These are phyloP conservation scores for Watsonalla cultraria DNA, from an alignment of 2,888 invertebrate species.

Conservation along the genomic window DNA sequence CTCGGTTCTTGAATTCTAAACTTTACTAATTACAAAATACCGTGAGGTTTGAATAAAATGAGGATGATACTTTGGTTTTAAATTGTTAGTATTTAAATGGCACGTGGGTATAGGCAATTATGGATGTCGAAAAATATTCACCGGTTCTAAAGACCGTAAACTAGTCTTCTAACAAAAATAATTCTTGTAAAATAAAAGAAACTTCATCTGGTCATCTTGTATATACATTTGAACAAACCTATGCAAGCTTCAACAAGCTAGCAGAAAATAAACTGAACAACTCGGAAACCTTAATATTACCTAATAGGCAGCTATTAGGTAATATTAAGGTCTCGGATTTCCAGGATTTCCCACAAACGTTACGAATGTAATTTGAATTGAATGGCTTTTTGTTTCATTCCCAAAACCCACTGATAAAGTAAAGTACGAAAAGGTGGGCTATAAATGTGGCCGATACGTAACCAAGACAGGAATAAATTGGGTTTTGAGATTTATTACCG, in stretches of 20 bases:
- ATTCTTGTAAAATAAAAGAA: too few species aligned
- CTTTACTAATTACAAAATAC: too few species aligned
- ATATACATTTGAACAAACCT: too few species aligned
- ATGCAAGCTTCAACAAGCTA: neutral
- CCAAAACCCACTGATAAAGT: slow-evolving; percentile 54
- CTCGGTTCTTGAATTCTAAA: too few species aligned
- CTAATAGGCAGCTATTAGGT: too few species aligned
- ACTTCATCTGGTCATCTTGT: too few species aligned
- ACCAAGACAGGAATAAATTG: slow-evolving; percentile 68
- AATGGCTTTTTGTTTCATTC: slow-evolving; percentile 56
- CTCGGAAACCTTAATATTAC: slow-evolving; percentile 15
- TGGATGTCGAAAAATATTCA: neutral
- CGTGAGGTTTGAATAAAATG: neutral
- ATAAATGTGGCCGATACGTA: slow-evolving; percentile 59
- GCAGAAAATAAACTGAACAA: slow-evolving; percentile 3
- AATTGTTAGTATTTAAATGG: neutral
- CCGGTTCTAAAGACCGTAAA: too few species aligned
- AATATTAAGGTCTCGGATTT: slow-evolving; percentile 17
- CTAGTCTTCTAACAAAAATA: neutral
- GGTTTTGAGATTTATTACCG: slow-evolving; percentile 67
- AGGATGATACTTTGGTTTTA: neutral
- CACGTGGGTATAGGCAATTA: neutral
- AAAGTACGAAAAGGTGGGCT: slow-evolving; percentile 55
- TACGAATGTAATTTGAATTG: slow-evolving; percentile 51
- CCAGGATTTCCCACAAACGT: slow-evolving; percentile 34